Conservation (phyloP, 2,113 vertebrate species). For the Todiramphus saurophagus region DNA sequence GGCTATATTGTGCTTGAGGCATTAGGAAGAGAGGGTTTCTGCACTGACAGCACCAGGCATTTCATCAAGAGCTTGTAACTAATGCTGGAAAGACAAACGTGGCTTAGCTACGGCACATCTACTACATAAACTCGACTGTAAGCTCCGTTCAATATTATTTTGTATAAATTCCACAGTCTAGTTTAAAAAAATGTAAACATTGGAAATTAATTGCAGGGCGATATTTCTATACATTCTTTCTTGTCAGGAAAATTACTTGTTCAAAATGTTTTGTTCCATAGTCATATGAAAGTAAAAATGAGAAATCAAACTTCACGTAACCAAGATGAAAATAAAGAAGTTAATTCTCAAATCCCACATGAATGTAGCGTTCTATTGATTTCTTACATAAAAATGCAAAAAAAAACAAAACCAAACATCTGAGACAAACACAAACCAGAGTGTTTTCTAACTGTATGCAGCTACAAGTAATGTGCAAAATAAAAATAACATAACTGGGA, state of each 20-base stretch:
- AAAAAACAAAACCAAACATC: not conserved
- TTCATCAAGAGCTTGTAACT: conserved; percentile 66
- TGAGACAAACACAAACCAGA: conserved; percentile 60
- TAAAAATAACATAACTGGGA: conserved; percentile 19
- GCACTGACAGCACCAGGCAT: conserved; percentile 49
- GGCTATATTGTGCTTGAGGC: conserved; percentile 60
- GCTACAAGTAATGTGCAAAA: conserved; percentile 75
- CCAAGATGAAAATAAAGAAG: not conserved
- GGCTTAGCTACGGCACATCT: conserved; percentile 66
- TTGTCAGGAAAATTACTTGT: conserved; percentile 76
- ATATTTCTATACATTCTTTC: conserved; percentile 82
- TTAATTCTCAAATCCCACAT: not conserved
- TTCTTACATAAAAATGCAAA: conserved; percentile 16
- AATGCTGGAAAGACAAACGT: conserved; percentile 62
- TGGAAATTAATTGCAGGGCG: conserved; percentile 78
- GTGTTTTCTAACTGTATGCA: conserved; percentile 48
- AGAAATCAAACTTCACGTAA: conserved; percentile 28
- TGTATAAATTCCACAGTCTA: conserved; percentile 79
- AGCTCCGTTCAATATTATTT: conserved; percentile 70
- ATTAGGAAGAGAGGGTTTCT: not conserved
- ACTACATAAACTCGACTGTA: conserved; percentile 56
- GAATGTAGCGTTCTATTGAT: not conserved
- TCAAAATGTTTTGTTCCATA: conserved; percentile 57
- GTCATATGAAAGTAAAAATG: conserved; percentile 11
- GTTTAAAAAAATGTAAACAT: conserved; percentile 85